phyloP scores from a whole-genome alignment of 1,140 invertebrate genomes.

The Drosophila prosaltans region DNA sequence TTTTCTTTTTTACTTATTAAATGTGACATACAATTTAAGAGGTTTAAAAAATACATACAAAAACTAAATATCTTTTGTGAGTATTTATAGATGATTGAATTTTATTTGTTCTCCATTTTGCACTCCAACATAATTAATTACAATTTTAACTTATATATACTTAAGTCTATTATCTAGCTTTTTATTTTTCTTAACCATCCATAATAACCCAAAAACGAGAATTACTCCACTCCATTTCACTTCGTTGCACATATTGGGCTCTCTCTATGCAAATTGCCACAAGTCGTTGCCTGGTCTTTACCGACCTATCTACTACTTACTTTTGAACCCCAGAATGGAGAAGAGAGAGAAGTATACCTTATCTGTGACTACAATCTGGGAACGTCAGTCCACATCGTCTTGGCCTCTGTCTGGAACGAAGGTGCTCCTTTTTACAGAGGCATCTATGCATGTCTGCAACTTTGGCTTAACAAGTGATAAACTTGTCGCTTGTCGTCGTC shows the following conservation, averaged over 20 bases:
- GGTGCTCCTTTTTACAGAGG: constrained; percentile 22
- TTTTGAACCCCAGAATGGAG: constrained; percentile 26
- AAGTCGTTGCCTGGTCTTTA: constrained; percentile 16
- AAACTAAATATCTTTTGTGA: too few relatives aligned
- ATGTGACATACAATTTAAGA: too few relatives aligned
- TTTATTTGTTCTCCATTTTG: neutral
- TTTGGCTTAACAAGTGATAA: constrained; percentile 67
- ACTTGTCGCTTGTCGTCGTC: constrained; percentile 74
- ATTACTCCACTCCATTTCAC: constrained; percentile 42
- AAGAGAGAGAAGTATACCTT: constrained; percentile 32
- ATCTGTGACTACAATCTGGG: constrained; percentile 66
- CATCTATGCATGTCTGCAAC: constrained; percentile 53
- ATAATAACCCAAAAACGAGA: constrained; percentile 22
- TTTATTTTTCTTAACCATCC: neutral
- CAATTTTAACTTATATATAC: neutral
- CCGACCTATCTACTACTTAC: constrained; percentile 29
- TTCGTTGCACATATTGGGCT: neutral
- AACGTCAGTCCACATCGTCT: constrained; percentile 57
- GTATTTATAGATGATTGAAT: neutral
- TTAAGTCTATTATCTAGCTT: neutral
- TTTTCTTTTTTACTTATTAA: too few relatives aligned
- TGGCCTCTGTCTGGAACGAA: neutral
- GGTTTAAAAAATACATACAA: too few relatives aligned
- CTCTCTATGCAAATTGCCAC: constrained; percentile 56
- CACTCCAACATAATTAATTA: constrained; percentile 3